phyloP scores from a whole-genome alignment of 2,888 invertebrate genomes.

The Cephus nigrinus region DNA sequence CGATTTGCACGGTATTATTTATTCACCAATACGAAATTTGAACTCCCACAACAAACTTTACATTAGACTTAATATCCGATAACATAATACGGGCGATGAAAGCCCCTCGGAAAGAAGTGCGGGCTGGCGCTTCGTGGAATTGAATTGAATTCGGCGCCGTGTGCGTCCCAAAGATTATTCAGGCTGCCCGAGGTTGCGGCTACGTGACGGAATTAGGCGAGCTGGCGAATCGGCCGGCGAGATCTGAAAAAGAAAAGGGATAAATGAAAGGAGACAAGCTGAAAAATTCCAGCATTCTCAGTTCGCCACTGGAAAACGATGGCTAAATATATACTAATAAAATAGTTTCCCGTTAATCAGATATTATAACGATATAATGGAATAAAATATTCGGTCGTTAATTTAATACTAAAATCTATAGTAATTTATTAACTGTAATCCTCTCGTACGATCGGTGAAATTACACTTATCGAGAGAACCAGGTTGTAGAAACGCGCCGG shows the following conservation, averaged over 20 bases:
- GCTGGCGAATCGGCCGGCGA: conserved; percentile 16
- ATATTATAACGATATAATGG: not conserved
- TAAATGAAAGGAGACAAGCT: not conserved
- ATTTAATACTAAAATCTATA: not conserved
- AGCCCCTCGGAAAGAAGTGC: conserved; percentile 22
- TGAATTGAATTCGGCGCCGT: conserved; percentile 34
- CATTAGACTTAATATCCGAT: not conserved
- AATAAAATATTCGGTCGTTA: not conserved
- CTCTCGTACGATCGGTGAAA: not conserved
- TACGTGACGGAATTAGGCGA: conserved; percentile 33
- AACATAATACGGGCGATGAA: conserved; percentile 35
- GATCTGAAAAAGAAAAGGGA: conserved; percentile 16
- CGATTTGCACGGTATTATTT: not conserved
- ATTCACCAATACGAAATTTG: not conserved
- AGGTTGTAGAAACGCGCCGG: not conserved
- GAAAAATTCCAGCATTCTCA: not conserved
- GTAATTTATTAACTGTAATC: not conserved
- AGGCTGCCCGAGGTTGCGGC: conserved; percentile 31
- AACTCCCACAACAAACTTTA: not conserved
- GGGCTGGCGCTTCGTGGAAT: conserved; percentile 34
- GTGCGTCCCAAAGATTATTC: conserved; percentile 34
- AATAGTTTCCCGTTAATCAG: not conserved
- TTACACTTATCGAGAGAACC: not conserved
- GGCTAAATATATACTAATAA: not conserved
- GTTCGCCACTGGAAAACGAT: not conserved